Conservation (phyloP, 2,113 vertebrate genomes). For the Forbesichthys agassizii region DNA sequence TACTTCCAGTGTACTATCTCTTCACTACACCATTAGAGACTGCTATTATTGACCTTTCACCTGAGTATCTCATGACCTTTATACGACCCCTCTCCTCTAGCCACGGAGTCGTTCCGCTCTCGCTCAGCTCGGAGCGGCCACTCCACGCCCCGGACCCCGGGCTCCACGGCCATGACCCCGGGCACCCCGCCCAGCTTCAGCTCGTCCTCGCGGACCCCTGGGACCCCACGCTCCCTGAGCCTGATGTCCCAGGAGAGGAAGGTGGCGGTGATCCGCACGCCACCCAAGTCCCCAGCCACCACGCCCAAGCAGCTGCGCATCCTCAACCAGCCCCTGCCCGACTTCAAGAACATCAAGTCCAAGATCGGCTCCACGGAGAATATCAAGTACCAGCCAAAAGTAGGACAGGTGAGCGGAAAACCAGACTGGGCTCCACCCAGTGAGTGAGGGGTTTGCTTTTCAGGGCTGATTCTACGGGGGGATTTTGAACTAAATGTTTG, state of each 20-base stretch:
- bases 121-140: conserved; percentile 94
- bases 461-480: too few relatives aligned
- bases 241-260: conserved; percentile 93
- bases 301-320: conserved; percentile 94
- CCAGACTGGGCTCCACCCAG: too few relatives aligned
- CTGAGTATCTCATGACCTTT: too few relatives aligned
- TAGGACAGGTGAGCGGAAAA: conserved; percentile 86
- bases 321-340: conserved; percentile 95
- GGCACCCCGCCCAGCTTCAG: conserved; percentile 95
- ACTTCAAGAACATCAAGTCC: conserved; percentile 95
- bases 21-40: too few relatives aligned
- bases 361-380: conserved; percentile 98
- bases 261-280: conserved; percentile 90
- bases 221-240: conserved; percentile 93
- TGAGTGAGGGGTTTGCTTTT: too few relatives aligned
- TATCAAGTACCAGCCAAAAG: conserved; percentile 98
- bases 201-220: conserved; percentile 89
- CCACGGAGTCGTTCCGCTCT: conserved; percentile 87
- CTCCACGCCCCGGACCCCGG: conserved; percentile 92
- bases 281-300: conserved; percentile 93
- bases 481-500: too few relatives aligned
- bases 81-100: conserved; percentile 55
- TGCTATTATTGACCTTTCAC: too few relatives aligned
- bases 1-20: too few relatives aligned
- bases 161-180: conserved; percentile 92